Percentiles rank a stretch among this genome's conserved stretches.
Conservation (phyloP, 2,113 vertebrate genomes). For the Mesembrinibis cayennensis region DNA sequence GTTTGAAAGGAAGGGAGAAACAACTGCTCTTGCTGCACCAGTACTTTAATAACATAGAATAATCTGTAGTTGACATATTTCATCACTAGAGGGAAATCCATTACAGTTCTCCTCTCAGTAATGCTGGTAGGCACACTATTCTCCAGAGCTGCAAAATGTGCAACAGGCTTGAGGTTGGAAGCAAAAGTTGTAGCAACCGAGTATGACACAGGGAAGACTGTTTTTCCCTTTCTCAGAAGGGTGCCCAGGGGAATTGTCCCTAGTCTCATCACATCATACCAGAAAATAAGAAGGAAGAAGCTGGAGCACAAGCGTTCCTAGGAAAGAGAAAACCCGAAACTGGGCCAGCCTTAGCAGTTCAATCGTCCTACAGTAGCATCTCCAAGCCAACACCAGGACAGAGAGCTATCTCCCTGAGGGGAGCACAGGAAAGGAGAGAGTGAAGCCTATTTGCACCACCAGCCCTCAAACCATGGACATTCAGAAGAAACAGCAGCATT, state of each 20-base stretch:
- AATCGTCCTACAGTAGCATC: fast-evolving
- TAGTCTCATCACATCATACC: neutral
- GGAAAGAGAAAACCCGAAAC: neutral
- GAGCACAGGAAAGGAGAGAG: neutral
- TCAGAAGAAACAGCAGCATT: neutral
- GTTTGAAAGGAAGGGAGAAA: neutral
- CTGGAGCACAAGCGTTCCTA: neutral
- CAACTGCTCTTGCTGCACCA: neutral
- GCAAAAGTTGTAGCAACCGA: neutral
- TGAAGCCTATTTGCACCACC: neutral
- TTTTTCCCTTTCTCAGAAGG: neutral
- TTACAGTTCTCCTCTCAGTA: neutral
- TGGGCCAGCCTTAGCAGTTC: neutral
- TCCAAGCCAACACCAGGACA: neutral
- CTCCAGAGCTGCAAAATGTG: neutral
- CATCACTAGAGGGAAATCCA: slow-evolving; percentile 54
- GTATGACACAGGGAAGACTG: neutral
- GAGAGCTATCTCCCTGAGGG: neutral
- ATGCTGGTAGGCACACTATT: neutral
- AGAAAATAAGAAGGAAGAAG: neutral
- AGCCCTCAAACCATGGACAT: neutral
- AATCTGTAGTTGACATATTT: slow-evolving; percentile 7
- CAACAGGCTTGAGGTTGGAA: neutral
- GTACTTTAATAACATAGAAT: neutral
- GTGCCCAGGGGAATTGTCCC: neutral